Conservation (phyloP, 1,140 invertebrate genomes). For the Magallana gigas region DNA sequence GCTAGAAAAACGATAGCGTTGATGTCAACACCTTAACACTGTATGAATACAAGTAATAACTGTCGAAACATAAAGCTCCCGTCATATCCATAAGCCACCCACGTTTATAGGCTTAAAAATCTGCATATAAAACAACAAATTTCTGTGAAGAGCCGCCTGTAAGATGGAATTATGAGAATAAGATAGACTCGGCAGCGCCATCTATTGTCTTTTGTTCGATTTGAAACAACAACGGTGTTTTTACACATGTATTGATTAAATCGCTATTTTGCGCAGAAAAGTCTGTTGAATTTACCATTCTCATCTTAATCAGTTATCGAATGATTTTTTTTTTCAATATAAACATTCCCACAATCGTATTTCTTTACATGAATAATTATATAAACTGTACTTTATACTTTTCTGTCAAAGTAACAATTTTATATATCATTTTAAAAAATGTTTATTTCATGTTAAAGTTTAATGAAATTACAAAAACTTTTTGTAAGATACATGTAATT, state of each 20-base stretch:
- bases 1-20: slow-evolving; percentile 4
- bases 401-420: no score
- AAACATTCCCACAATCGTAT: no score
- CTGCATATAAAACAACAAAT: slow-evolving; percentile 32
- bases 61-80: slow-evolving; percentile 22
- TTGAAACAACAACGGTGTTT: neutral
- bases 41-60: slow-evolving; percentile 18
- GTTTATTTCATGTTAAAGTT: no score
- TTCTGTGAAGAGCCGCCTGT: slow-evolving; percentile 4
- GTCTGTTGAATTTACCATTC: no score
- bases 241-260: neutral
- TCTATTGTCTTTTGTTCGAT: neutral
- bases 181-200: neutral
- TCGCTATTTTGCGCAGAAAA: neutral
- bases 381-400: no score
- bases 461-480: no score
- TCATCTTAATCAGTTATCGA: no score
- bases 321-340: no score
- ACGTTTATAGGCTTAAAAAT: slow-evolving; percentile 23
- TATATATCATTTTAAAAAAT: no score
- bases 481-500: no score
- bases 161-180: neutral
- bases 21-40: slow-evolving; percentile 6
- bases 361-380: no score
- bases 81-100: slow-evolving; percentile 14